Evolutionary conservation across 2,888 invertebrate species (phyloP), one percentile per base, ranked within the genome.

Genomic region (Parascotia fuliginaria): DNA sequence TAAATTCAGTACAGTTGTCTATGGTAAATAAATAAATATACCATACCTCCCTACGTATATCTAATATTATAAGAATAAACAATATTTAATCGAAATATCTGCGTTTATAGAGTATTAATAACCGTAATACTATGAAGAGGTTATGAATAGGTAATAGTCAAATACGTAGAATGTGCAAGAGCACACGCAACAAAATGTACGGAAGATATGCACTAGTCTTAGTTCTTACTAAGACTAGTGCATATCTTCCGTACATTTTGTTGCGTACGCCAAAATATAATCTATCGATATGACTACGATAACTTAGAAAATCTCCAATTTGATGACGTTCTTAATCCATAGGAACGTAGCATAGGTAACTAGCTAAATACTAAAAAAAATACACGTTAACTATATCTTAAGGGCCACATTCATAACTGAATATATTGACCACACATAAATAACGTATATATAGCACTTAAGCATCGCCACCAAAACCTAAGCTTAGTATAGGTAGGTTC

Each of bases 181-280:
- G 22, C 29, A 29, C 51, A 14, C n/a, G n/a, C n/a, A n/a, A n/a
- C n/a, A n/a, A n/a, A n/a, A n/a, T n/a, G n/a, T n/a, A n/a, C n/a
- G 28, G 46, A 41, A 54, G 16, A 47, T 63, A 55, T 60, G 41
- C 19, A 34, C 40, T 24, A 33, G 22, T 51, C 57, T 48, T 54
- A 54, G 33, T 19, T 19, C n/a, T n/a, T n/a, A n/a, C 40, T 49
- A 42, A 52, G 44, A 67, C 56, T 50, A 12, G 15, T 31, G 45
- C 63, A 67, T 49, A 63, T 51, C 37, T 39, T 27, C n/a, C 22
- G 45, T 44, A 50, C 42, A 39, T 28, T 16, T 36, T 54, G 46
- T 52, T 64, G 43, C 51, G 27, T 42, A 50, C 29, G 37, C 37
- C 32, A 32, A n/a, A n/a, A n/a, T 41, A 31, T 41, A 51, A 51